These are phyloP conservation scores for Diplosoma virens DNA, from an alignment of 23 tunicate species.

Conservation along the genomic window DNA sequence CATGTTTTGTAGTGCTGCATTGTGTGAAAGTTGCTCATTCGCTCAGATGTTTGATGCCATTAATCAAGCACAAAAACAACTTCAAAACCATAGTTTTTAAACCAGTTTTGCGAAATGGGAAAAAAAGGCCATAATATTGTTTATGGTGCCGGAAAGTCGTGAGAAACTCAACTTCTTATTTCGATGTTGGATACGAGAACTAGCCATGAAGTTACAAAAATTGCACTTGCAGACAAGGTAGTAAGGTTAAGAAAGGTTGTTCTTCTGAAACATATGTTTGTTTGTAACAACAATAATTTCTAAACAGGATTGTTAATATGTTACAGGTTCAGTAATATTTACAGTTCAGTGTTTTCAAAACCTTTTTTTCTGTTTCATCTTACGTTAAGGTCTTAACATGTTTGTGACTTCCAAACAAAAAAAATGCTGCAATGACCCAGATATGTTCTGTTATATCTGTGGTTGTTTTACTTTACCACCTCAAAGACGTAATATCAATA, in stretches of 20 bases:
- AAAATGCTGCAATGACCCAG: conserved; percentile 16
- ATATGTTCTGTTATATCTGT: conserved; percentile 20
- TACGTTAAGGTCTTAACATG: not conserved
- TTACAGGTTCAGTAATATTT: not conserved
- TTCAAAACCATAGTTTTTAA: conserved; percentile 19
- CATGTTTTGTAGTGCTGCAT: conserved; percentile 26
- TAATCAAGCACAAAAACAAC: conserved; percentile 9
- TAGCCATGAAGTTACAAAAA: conserved; percentile 8
- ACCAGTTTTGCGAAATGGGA: conserved; percentile 10
- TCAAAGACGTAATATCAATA: conserved; percentile 16
- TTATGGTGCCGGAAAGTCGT: conserved; percentile 14
- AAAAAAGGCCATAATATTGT: not conserved
- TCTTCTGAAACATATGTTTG: not conserved
- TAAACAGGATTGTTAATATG: not conserved
- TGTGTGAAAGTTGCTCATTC: conserved; percentile 25
- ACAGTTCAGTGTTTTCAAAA: not conserved
- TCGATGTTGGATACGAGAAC: not conserved
- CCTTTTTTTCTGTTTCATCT: too few species aligned
- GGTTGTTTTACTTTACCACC: conserved; percentile 20
- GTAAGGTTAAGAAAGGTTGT: not conserved
- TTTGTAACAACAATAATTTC: not conserved
- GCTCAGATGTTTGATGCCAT: conserved; percentile 26
- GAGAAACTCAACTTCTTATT: not conserved
- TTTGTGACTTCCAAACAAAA: not conserved
- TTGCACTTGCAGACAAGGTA: not conserved